phyloP scores from a whole-genome alignment of 37 sponge, comb jelly and placozoan species.

The Geodia barretti region DNA sequence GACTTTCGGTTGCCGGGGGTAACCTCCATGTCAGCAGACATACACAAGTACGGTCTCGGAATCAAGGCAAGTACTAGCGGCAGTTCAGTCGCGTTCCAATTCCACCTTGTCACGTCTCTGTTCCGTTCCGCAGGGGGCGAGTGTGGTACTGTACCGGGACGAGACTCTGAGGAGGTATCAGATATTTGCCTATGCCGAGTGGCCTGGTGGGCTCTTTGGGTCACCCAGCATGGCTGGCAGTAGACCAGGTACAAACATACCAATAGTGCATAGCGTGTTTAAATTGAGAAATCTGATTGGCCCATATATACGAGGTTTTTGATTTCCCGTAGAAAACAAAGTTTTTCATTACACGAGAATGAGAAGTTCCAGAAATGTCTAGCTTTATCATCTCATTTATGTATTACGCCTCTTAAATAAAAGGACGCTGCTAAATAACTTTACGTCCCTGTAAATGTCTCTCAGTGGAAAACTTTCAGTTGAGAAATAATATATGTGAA shows the following conservation, averaged over 20 bases:
- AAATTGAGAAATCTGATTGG: too few species aligned
- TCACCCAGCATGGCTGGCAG: constrained; percentile 86
- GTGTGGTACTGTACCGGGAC: constrained; percentile 78
- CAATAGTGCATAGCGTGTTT: not conserved
- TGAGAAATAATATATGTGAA: too few species aligned
- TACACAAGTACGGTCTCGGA: constrained; percentile 91
- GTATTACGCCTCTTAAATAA: too few species aligned
- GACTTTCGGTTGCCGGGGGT: constrained; percentile 86
- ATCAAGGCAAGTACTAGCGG: constrained; percentile 54
- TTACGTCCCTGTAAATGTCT: too few species aligned
- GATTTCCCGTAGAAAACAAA: too few species aligned
- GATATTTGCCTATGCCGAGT: constrained; percentile 77
- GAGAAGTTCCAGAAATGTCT: too few species aligned
- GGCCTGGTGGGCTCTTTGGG: constrained; percentile 91
- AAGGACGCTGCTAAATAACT: too few species aligned
- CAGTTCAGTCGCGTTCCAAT: not conserved
- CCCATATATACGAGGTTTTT: too few species aligned
- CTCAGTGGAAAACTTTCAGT: too few species aligned
- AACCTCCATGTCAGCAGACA: constrained; percentile 91
- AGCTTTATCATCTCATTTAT: too few species aligned
- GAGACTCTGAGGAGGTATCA: constrained; percentile 66
- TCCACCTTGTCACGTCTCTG: not conserved
- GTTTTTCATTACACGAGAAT: too few species aligned
- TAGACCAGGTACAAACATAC: constrained; percentile 63
- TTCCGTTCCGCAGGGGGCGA: constrained; percentile 54